Percentiles rank a stretch among this genome's conserved stretches.
Evolutionary conservation across 2,797 vertebrate species (phyloP).

Genomic region (Amphiprion clarkii): DNA sequence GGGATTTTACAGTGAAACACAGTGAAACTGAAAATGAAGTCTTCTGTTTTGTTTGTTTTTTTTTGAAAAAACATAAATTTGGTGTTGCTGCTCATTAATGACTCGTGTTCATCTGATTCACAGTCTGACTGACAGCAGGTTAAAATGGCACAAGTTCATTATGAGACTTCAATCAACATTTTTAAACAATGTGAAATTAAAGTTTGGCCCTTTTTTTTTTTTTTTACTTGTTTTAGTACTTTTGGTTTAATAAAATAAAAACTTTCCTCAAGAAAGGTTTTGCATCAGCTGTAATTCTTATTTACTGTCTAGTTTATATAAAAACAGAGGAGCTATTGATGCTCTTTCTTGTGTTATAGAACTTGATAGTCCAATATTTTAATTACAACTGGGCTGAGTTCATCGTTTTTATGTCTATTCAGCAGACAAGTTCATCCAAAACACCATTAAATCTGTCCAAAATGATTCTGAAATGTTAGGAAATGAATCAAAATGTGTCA

Average conservation of each 20-base stretch:
- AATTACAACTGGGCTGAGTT: no score
- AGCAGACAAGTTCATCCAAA: no score
- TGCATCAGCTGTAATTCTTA: background rate
- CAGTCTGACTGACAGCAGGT: conserved; percentile 2
- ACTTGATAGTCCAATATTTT: no score
- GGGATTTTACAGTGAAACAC: no score
- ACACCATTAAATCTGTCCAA: no score
- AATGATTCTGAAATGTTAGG: no score
- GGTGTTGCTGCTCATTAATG: conserved; percentile 23
- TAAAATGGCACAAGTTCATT: background rate
- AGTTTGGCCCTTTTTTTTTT: conserved; percentile 8
- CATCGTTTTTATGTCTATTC: no score
- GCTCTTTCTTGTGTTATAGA: no score
- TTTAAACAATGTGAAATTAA: conserved; percentile 16
- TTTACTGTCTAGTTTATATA: no score
- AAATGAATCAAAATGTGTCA: no score
- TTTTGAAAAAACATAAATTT: conserved; percentile 6
- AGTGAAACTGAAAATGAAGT: background rate
- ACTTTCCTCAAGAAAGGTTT: conserved; percentile 14
- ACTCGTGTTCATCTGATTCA: background rate
- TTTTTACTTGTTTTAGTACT: conserved; percentile 50
- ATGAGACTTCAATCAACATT: conserved; percentile 19
- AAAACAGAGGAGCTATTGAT: no score
- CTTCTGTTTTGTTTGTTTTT: background rate
- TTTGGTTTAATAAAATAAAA: conserved; percentile 56